Evolutionary conservation across 2,113 vertebrate species (phyloP), one percentile per base, ranked within the genome.

Genomic region (Paedocypris sp.): DNA sequence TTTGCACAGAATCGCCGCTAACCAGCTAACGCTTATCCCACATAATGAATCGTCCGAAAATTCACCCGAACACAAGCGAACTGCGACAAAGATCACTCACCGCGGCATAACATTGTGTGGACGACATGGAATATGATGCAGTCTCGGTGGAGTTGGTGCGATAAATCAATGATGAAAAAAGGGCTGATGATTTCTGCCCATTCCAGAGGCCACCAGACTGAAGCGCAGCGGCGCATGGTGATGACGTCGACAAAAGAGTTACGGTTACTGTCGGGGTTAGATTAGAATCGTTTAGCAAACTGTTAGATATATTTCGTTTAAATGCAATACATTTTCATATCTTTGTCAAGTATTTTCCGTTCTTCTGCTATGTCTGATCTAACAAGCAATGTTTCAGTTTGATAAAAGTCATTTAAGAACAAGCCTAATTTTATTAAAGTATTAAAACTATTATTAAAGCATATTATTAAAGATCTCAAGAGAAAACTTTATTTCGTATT

Each of bases 21-120:
- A 70, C 70, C 49, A 52, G 61, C 61, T 69, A 50, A 73, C 42
- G 59, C 57, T 23, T 47, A 56, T 36, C 22, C 39, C 39, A 28
- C 57, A 45, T 13, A 18, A 54, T 41, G 36, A 38, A 49, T 4
- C 26, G 18, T 23, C 31, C 23, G 0, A n/a, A 10, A 2, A 38
- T 18, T 13, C 9, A 38, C 0, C 12, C 2, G 18, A 8, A 11
- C 28, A 3, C n/a, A 1, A 16, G 1, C n/a, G 1, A 1, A 33
- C 35, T 22, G 10, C 4, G 3, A n/a, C 6, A 20, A 6, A 60
- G 20, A 3, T n/a, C 9, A 75, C 86, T 38, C 73, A 88, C 86
- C 84, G 77, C 70, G 62, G 76, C 73, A 80, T 86, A 73, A 78
- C 86, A 88, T 88, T 52, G 73, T 83, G 81, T 36, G 72, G 59